These are phyloP conservation scores for Amphiprion percula DNA, from an alignment of 2,113 vertebrate genomes.

Conservation along the genomic window DNA sequence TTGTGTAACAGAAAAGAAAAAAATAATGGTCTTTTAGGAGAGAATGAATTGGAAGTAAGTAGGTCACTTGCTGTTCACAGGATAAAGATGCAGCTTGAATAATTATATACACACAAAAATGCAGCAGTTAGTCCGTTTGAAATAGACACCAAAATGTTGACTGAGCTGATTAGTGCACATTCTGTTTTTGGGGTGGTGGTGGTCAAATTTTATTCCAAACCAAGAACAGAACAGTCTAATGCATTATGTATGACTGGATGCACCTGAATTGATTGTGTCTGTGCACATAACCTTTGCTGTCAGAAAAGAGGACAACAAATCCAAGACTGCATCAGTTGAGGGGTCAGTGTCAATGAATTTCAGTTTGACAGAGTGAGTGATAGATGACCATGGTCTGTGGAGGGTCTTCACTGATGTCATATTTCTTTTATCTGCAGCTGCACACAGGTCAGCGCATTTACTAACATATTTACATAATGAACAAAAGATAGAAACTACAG, in stretches of 20 bases:
- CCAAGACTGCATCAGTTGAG: background rate
- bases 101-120: constrained; percentile 7
- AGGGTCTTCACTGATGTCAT: background rate
- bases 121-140: constrained; percentile 5
- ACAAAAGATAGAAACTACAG: background rate
- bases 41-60: constrained; percentile 29
- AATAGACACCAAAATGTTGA: constrained; percentile 15
- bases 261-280: background rate
- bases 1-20: background rate
- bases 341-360: background rate
- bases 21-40: constrained; percentile 18
- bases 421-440: background rate
- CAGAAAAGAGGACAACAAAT: constrained; percentile 1
- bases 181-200: background rate
- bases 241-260: constrained; percentile 14
- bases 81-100: background rate
- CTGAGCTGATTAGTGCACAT: background rate
- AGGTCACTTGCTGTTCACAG: constrained; percentile 17
- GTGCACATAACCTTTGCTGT: constrained; percentile 10
- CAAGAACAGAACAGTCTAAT: background rate
- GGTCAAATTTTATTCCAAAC: constrained; percentile 8
- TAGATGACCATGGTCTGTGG: background rate
- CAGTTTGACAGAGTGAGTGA: background rate
- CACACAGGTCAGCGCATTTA: background rate
- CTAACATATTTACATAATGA: background rate